These are phyloP conservation scores for Eufriesea mexicana DNA, from an alignment of 1,140 invertebrate genomes.

Conservation along the genomic window DNA sequence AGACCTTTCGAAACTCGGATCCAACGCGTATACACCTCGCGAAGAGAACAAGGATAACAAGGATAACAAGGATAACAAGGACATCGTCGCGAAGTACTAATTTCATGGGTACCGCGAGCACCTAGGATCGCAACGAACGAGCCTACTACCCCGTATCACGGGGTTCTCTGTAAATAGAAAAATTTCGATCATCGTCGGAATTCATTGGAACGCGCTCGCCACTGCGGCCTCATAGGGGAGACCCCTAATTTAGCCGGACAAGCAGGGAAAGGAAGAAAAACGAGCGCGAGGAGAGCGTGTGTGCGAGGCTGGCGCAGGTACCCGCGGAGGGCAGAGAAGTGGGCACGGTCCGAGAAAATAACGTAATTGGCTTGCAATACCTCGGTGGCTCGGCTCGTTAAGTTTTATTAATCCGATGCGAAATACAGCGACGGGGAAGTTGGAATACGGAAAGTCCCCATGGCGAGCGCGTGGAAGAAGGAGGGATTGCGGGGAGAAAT, in stretches of 20 bases:
- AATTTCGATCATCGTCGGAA: neutral
- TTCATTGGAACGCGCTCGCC: neutral
- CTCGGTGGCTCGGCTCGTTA: constrained; percentile 56
- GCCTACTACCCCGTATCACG: too few relatives aligned
- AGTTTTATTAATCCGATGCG: constrained; percentile 65
- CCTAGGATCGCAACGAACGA: too few relatives aligned
- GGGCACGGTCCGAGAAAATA: constrained; percentile 58
- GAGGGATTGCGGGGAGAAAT: neutral
- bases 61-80: neutral
- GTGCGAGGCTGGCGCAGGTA: neutral
- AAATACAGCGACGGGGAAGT: constrained; percentile 35
- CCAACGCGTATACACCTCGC: too few relatives aligned
- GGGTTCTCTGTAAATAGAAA: neutral
- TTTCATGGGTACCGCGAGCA: too few relatives aligned
- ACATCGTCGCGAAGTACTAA: neutral
- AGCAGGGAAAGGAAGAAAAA: constrained; percentile 21
- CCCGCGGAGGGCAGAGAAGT: constrained; percentile 3
- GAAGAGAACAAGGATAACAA: too few relatives aligned
- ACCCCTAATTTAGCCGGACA: constrained; percentile 52
- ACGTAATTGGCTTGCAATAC: constrained; percentile 64
- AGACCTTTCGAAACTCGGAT: too few relatives aligned
- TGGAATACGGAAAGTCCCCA: constrained; percentile 48
- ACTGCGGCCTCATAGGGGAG: neutral
- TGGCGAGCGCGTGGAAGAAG: neutral
- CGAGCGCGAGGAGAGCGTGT: neutral